A percentile compares a stretch with the other conserved stretches of the same genome.
phyloP scores from a whole-genome alignment of 2,888 invertebrate genomes.

The Torymus auratus region DNA sequence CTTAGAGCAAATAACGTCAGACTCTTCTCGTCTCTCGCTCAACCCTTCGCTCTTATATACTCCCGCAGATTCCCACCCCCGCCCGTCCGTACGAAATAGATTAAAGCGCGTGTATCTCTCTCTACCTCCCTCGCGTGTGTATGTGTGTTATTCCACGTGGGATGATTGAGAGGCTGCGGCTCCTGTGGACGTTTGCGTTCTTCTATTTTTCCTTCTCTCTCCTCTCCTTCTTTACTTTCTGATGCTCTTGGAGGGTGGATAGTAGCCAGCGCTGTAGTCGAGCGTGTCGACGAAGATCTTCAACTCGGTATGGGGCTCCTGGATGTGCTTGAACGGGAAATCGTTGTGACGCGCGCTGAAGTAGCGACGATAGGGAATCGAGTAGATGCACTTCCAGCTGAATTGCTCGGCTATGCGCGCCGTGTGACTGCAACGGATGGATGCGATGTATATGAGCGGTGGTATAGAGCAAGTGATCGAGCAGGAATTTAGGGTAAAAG shows the following conservation, averaged over 20 bases:
- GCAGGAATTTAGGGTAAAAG: too few relatives aligned
- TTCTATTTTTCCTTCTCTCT: too few relatives aligned
- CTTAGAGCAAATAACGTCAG: conserved; percentile 56
- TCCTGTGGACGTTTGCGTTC: too few relatives aligned
- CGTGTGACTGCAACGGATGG: conserved; percentile 58
- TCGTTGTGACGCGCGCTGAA: conserved; percentile 57
- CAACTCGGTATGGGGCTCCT: conserved; percentile 66
- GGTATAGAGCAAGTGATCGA: too few relatives aligned
- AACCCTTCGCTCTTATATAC: conserved; percentile 4
- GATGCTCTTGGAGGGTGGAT: conserved; percentile 3
- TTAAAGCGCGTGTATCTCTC: conserved; percentile 20
- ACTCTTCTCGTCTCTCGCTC: conserved; percentile 31
- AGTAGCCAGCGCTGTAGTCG: conserved; percentile 57
- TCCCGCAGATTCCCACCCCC: not conserved
- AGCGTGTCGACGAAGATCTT: conserved; percentile 62
- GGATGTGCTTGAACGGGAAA: conserved; percentile 64
- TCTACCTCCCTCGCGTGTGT: too few relatives aligned
- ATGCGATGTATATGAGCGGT: too few relatives aligned
- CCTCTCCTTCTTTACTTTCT: conserved; percentile 1
- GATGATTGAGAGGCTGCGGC: too few relatives aligned
- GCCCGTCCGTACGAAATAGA: conserved; percentile 6
- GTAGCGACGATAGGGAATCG: conserved; percentile 65
- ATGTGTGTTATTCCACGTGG: too few relatives aligned
- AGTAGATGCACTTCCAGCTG: conserved; percentile 65
- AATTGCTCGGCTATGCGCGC: conserved; percentile 63